Percentiles rank a stretch among this genome's conserved stretches.
These are phyloP conservation scores for Jaculus jaculus DNA, from an alignment of 2,113 vertebrate species.

Conservation along the genomic window DNA sequence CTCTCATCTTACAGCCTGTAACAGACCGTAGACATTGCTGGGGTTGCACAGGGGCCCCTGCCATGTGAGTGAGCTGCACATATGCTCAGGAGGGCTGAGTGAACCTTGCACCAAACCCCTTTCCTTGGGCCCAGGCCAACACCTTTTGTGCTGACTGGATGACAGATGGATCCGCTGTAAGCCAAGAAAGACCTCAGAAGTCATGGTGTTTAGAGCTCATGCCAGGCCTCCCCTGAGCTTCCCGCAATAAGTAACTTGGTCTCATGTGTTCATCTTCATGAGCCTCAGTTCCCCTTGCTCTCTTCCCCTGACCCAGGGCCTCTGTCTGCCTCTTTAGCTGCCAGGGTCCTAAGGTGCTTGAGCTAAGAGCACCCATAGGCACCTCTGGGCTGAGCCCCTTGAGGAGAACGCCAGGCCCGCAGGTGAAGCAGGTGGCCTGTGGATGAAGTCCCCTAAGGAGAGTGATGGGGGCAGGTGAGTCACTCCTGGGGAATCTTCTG, in stretches of 20 bases:
- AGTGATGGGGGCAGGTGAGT: slow-evolving; percentile 27
- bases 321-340: not conserved
- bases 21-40: not conserved
- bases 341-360: not conserved
- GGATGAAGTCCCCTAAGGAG: not conserved
- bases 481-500: slow-evolving; percentile 5
- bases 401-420: not conserved
- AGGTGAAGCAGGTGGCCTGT: not conserved
- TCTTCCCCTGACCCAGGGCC: not conserved
- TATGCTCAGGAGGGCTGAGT: not conserved
- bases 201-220: not conserved
- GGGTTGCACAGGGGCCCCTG: too few relatives aligned
- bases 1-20: not conserved
- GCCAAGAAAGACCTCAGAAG: not conserved
- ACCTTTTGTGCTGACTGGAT: not conserved
- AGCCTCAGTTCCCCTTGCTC: not conserved
- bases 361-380: not conserved
- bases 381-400: not conserved
- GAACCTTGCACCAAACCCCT: not conserved
- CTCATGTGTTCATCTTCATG: not conserved
- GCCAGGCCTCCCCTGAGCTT: not conserved
- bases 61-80: not conserved
- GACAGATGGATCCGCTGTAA: too few relatives aligned
- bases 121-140: not conserved
- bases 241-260: not conserved